Percentiles rank a stretch among this genome's conserved stretches.
Conservation (phyloP, 2,888 invertebrate species). For the Ichneumon xanthorius region DNA sequence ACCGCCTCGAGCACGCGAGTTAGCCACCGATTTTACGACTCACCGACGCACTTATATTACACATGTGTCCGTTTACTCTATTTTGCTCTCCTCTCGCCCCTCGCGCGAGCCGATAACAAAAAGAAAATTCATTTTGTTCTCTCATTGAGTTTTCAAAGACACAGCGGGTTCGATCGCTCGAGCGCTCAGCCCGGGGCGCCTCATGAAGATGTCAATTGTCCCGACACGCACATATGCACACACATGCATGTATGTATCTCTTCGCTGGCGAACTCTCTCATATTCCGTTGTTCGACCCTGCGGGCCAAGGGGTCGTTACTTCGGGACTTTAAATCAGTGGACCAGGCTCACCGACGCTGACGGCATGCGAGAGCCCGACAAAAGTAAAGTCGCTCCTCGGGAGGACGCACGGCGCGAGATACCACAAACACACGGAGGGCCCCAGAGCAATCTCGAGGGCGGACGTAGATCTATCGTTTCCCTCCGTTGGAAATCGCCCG, state of each 20-base stretch:
- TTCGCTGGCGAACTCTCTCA: constrained; percentile 66
- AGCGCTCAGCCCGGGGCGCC: constrained; percentile 29
- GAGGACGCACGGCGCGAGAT: constrained; percentile 29
- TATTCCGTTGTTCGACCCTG: constrained; percentile 35
- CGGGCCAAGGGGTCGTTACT: constrained; percentile 56
- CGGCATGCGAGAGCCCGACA: constrained; percentile 49
- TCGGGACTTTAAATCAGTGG: constrained; percentile 63
- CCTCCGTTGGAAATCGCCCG: constrained; percentile 74
- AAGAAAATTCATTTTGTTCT: constrained; percentile 21
- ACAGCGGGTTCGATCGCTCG: not conserved
- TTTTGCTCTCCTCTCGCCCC: constrained; percentile 3
- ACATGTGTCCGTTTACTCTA: constrained; percentile 27
- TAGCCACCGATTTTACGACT: constrained; percentile 61
- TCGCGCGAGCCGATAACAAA: not conserved
- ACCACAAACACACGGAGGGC: constrained; percentile 45
- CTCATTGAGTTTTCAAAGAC: constrained; percentile 8
- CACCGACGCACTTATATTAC: constrained; percentile 33
- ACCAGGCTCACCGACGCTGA: constrained; percentile 38
- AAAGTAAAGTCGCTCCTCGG: constrained; percentile 51
- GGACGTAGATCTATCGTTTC: constrained; percentile 77
- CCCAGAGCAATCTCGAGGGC: constrained; percentile 71
- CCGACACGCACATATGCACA: not conserved
- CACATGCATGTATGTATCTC: constrained; percentile 26
- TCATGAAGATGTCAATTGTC: constrained; percentile 76
- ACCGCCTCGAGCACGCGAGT: constrained; percentile 30